Percentiles rank a stretch among this genome's conserved stretches.
Conservation (phyloP, 2,888 invertebrate genomes). For the Gerris lacustris region DNA sequence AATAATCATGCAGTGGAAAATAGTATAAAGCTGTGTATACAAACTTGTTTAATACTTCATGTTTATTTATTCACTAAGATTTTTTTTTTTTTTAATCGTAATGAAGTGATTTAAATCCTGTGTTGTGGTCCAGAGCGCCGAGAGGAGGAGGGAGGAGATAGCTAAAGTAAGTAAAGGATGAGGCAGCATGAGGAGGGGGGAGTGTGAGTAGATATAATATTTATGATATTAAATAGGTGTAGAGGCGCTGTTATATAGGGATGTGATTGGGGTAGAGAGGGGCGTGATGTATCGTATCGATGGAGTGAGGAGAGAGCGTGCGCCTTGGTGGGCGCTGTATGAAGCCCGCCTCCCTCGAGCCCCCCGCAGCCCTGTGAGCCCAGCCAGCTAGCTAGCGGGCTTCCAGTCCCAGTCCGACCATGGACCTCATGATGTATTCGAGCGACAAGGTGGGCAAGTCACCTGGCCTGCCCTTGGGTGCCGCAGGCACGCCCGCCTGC, state of each 20-base stretch:
- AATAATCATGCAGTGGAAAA: too few relatives aligned
- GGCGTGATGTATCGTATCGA: slow-evolving; percentile 5
- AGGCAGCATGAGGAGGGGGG: neutral
- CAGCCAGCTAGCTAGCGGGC: neutral
- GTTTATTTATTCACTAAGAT: too few relatives aligned
- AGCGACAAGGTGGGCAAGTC: slow-evolving; percentile 11
- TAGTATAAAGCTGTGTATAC: too few relatives aligned
- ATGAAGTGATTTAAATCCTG: neutral
- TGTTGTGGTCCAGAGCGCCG: neutral
- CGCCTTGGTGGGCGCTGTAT: neutral
- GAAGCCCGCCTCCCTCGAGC: neutral
- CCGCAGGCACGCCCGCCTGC: slow-evolving; percentile 2
- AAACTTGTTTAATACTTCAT: too few relatives aligned
- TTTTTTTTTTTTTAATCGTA: neutral
- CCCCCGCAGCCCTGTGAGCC: neutral
- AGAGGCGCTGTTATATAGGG: neutral
- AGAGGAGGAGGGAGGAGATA: too few relatives aligned
- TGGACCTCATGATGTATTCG: slow-evolving; percentile 9
- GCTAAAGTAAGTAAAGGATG: neutral
- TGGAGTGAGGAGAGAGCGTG: neutral
- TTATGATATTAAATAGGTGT: slow-evolving; percentile 10
- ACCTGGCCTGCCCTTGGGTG: slow-evolving; percentile 2
- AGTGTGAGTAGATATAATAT: slow-evolving; percentile 7
- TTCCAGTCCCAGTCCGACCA: slow-evolving; percentile 7
- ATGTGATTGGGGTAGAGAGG: slow-evolving; percentile 1